Evolutionary conservation across 2,888 invertebrate species (phyloP).

Genomic region (Loripinus fragilis): DNA sequence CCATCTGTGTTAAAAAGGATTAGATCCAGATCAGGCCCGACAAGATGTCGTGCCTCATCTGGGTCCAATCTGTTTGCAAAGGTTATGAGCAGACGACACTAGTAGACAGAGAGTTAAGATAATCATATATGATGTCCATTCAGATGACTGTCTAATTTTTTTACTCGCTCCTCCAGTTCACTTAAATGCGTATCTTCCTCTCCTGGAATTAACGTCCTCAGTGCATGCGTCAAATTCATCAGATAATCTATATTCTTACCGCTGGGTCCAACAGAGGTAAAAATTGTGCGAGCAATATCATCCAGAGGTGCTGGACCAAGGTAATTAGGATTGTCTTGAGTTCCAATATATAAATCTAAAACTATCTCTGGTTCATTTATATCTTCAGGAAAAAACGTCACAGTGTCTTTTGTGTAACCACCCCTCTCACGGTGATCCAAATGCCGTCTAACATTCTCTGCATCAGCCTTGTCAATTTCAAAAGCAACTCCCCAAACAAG

Average conservation of each 20-base stretch:
- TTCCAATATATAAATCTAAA: constrained; percentile 92
- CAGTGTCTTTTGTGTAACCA: constrained; percentile 91
- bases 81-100: too few relatives aligned
- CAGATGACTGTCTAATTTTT: background rate
- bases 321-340: constrained; percentile 91
- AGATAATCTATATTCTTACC: constrained; percentile 97
- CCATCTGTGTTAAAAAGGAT: too few relatives aligned
- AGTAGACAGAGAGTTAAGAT: too few relatives aligned
- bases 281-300: constrained; percentile 92
- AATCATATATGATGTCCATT: constrained; percentile 6
- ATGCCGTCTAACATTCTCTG: constrained; percentile 88
- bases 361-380: constrained; percentile 85
- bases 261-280: constrained; percentile 90
- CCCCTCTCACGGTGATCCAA: constrained; percentile 96
- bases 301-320: constrained; percentile 90
- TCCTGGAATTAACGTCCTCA: constrained; percentile 89
- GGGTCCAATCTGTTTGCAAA: too few relatives aligned
- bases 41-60: too few relatives aligned
- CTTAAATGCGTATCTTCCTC: constrained; percentile 91
- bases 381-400: constrained; percentile 89
- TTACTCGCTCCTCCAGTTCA: constrained; percentile 88
- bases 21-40: too few relatives aligned
- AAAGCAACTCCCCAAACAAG: constrained; percentile 97
- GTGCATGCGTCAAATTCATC: constrained; percentile 91
- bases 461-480: constrained; percentile 89